Evolutionary conservation across 2,113 vertebrate genomes (phyloP), one percentile per base, ranked within the genome.

Genomic region (Podiceps cristatus): DNA sequence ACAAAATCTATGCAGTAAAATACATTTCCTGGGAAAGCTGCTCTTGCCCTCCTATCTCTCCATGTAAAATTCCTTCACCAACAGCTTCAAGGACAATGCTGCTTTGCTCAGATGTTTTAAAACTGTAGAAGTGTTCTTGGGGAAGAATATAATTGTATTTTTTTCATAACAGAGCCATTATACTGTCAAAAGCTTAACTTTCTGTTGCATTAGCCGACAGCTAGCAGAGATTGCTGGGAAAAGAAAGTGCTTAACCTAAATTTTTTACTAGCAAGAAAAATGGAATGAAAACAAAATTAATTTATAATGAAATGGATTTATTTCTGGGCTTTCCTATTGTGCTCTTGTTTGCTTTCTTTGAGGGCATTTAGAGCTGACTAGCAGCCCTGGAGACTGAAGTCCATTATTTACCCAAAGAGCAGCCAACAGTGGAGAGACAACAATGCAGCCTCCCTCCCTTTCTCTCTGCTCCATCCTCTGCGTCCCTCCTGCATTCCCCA

Each of bases 241-340:
- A 94, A 89, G 81, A 93, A 95, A 95, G 66, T 85, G 84, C 86
- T 88, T 94, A 93, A 92, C 90, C 86, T 96, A 88, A 82, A 93
- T 90, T 95, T 95, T 93, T 97, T 87, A 80, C 91, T 77, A 80
- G 89, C 58, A 74, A 90, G 77, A 95, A 96, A 93, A 89, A 95
- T 69, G 71, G 89, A 94, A 86, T 94, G 93, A 94, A 96, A 97
- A 83, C 93, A 93, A 95, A 96, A 96, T 96, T 62, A 97, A 97
- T 97, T 94, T 97, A 91, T 96, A 96, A 97, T 96, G 80, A 95
- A 96, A 96, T 96, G 66, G 47, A 93, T 97, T 97, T 96, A 79
- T 96, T 94, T 96, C 89, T 85, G 42, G 67, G 62, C 77, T 96
- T 90, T 91, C 20, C 87, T 69, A 58, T 96, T 96, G 93, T 97